Base-by-base conservation (phyloP, 2,888 invertebrate genomes). In the Volucella inflata region DNA sequence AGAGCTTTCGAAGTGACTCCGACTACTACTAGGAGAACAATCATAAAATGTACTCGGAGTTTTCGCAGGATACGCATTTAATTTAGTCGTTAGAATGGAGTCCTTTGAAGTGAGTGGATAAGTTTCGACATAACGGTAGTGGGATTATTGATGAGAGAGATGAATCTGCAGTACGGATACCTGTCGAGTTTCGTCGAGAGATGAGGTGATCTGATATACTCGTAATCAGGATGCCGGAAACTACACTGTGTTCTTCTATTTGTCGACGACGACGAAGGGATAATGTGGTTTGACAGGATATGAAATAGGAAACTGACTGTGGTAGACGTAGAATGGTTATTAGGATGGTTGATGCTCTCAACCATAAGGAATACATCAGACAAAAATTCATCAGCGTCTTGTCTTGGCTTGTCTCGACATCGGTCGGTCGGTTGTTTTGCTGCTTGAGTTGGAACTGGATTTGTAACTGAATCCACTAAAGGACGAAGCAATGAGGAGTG, bases 11-110 rank as follows among this genome's bases (percentile, higher is more conserved):
- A 51, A 51, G 17, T 46, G 48, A 21, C 30, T 30, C 30, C 30
- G 30, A 30, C 30, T 30, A 30, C 30, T 64, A 11, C 8, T 14
- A 10, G 30, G 21, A 44, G 71, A 1, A n/a, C 4, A 12, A 16
- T 10, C 8, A 14, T 11, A 8, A 11, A 17, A 14, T 30, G 17
- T 40, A 16, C 12, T 62, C 30, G 44, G 21, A 14, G 51, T 30
- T 30, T 40, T 16, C 64, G 40, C 55, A 59, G 68, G 55, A 71
- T 76, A 80, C 85, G 81, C 81, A 81, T 81, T 77, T 85, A 57
- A 85, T 76, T 85, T 81, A 85, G 85, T 85, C 81, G 81, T 77
- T 77, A 53, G 72, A 42, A 72, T 36, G 50, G 38, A 64, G 85
- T 80, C 80, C 75, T 70, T 71, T 75, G 42, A 30, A 53, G 60